Evolutionary conservation across 2,113 vertebrate species (phyloP).

Genomic region (Pseudonaja textilis): DNA sequence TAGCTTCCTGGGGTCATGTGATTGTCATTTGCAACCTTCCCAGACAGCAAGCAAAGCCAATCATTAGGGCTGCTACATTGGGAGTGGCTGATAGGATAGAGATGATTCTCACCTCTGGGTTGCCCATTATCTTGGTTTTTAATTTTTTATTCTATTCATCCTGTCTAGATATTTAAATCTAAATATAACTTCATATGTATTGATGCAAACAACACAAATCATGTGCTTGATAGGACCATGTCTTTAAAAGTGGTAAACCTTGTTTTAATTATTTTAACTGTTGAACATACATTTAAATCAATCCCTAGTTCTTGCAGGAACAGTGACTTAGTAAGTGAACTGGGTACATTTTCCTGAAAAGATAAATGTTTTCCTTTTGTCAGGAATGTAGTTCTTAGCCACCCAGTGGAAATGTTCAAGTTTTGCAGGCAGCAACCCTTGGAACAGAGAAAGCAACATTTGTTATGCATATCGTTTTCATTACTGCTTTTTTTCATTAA

Average conservation of each 20-base stretch:
- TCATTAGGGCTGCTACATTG: background rate
- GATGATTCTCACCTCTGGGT: background rate
- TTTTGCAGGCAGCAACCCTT: slow-evolving; percentile 58
- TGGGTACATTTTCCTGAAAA: background rate
- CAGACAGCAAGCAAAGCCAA: background rate
- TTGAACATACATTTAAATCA: background rate
- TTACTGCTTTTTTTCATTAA: slow-evolving; percentile 40
- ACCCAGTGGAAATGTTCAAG: slow-evolving; percentile 61
- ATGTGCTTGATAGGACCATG: background rate
- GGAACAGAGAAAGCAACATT: slow-evolving; percentile 51
- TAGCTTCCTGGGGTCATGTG: background rate
- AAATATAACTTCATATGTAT: background rate
- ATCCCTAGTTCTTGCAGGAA: background rate
- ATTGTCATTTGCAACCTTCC: background rate
- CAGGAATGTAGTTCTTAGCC: slow-evolving; percentile 51
- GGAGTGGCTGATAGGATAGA: background rate
- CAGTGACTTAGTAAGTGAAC: background rate
- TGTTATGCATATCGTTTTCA: slow-evolving; percentile 53
- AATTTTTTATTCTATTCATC: background rate
- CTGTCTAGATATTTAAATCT: background rate
- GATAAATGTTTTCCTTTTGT: slow-evolving; percentile 31
- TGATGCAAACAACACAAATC: background rate
- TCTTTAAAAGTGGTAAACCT: background rate
- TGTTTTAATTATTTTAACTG: background rate
- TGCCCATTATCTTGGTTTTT: background rate